Base-by-base conservation (phyloP, 2,113 vertebrate genomes). In the Ageneiosus marmoratus region DNA sequence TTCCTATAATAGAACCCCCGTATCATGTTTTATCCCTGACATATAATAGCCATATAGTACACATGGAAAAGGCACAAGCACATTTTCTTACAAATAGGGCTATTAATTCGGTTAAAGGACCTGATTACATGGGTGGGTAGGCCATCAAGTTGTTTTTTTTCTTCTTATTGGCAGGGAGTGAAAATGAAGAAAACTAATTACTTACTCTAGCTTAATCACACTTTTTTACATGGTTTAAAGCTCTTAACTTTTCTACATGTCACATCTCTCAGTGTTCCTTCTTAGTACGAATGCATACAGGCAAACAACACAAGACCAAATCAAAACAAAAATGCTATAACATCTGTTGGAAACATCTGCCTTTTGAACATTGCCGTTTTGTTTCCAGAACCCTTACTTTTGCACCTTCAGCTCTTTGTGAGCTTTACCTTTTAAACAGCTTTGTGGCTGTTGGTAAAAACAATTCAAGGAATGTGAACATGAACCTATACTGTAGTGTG, bases 41-140 rank as follows among this genome's bases (percentile, higher is more conserved):
- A 78, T 56, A 60, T 60, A 78, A 27, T 78, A 55, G 76, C 55
- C 76, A 60, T 18, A 5, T 32, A 56, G 58, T 46, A 65, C 44
- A 79, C 50, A 41, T 51, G 62, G 44, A 37, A 37, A 44, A 65
- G 11, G 9, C 41, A 60, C 41, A 69, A 13, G 41, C 74, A 72
- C 75, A 77, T 75, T 60, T 56, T 60, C 27, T 75, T 72, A 81
- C 87, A 79, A 76, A 76, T 48, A 82, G 41, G 51, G 46, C 82
- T 72, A 83, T 86, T 88, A 80, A 88, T 88, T 82, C 84, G 85
- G 87, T 58, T 86, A 85, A 88, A 86, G 80, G 85, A 86, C 72
- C 87, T 85, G 63, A 88, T 88, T 88, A 86, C 87, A 86, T 77
- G 85, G 80, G 75, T 84, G 85, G 77, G 67, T 86, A 85, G 85